Evolutionary conservation across 2,888 invertebrate species (phyloP).

Genomic region (Mesoligia furuncula): DNA sequence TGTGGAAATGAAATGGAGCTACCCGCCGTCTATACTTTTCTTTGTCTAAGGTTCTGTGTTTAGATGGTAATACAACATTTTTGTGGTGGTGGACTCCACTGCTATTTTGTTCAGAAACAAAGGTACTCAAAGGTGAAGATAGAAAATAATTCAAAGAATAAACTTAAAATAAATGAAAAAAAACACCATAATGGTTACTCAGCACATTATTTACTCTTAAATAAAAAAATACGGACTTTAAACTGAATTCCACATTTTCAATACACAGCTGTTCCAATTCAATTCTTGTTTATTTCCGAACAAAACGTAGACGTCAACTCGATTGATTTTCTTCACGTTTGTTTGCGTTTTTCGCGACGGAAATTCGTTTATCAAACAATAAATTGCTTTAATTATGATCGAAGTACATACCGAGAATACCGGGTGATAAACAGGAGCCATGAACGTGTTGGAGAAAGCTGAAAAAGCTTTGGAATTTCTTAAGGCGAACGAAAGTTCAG

Average conservation of each 20-base stretch:
- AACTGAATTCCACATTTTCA: neutral
- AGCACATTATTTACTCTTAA: too few species aligned
- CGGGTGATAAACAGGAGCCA: slow-evolving; percentile 72
- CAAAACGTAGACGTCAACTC: slow-evolving; percentile 53
- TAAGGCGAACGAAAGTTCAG: slow-evolving; percentile 81
- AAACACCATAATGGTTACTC: neutral
- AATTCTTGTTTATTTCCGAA: slow-evolving; percentile 42
- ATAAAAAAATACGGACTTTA: accelerated
- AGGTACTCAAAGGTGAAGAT: neutral
- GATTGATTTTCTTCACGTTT: slow-evolving; percentile 80
- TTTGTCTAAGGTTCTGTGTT: too few species aligned
- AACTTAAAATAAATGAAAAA: neutral
- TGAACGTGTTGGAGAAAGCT: slow-evolving; percentile 88
- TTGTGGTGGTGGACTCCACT: neutral
- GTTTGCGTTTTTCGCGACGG: slow-evolving; percentile 73
- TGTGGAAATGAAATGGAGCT: too few species aligned
- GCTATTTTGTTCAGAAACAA: slow-evolving; percentile 20
- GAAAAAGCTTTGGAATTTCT: slow-evolving; percentile 87
- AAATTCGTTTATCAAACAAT: slow-evolving; percentile 65
- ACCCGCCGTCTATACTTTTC: too few species aligned
- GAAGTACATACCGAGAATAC: slow-evolving; percentile 40
- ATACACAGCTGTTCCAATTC: slow-evolving; percentile 41
- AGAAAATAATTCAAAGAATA: neutral
- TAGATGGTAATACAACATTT: neutral
- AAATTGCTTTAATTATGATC: slow-evolving; percentile 69